These are phyloP conservation scores for Campopleginae sp. DNA, from an alignment of 2,888 invertebrate genomes.

Conservation along the genomic window DNA sequence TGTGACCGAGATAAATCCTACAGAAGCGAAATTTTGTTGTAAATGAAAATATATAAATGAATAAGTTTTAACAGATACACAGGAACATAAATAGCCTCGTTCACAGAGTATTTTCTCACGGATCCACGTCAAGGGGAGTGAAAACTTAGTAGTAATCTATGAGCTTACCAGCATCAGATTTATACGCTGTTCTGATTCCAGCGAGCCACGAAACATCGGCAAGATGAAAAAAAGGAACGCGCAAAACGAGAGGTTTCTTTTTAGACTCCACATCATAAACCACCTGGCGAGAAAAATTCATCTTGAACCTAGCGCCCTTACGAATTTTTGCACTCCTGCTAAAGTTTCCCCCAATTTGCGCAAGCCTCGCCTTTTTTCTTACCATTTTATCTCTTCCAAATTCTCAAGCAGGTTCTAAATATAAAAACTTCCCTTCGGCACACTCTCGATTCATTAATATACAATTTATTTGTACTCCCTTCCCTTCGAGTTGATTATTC, in stretches of 20 bases:
- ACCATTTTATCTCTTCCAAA: not conserved
- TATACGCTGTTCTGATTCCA: conserved; percentile 10
- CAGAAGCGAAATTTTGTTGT: not conserved
- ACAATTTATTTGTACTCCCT: not conserved
- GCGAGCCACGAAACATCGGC: conserved; percentile 5
- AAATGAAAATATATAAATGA: not conserved
- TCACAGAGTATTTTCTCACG: not conserved
- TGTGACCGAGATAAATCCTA: conserved; percentile 17
- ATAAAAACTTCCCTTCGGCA: not conserved
- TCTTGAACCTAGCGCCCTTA: not conserved
- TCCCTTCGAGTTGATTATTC: not conserved
- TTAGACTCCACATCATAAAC: not conserved
- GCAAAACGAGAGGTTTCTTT: not conserved
- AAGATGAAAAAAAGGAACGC: not conserved
- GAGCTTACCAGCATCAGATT: not conserved
- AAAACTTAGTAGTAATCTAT: conserved; percentile 11
- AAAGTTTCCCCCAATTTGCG: conserved; percentile 4
- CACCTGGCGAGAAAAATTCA: not conserved
- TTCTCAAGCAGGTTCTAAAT: not conserved
- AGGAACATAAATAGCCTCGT: not conserved
- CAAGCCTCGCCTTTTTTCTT: not conserved
- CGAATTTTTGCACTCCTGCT: conserved; percentile 14
- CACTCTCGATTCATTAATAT: not conserved
- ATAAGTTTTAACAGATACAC: not conserved
- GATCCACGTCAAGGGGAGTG: not conserved